Evolutionary conservation across 2,113 vertebrate species (phyloP), one percentile per base, ranked within the genome.

Genomic region (Anoura caudifer): DNA sequence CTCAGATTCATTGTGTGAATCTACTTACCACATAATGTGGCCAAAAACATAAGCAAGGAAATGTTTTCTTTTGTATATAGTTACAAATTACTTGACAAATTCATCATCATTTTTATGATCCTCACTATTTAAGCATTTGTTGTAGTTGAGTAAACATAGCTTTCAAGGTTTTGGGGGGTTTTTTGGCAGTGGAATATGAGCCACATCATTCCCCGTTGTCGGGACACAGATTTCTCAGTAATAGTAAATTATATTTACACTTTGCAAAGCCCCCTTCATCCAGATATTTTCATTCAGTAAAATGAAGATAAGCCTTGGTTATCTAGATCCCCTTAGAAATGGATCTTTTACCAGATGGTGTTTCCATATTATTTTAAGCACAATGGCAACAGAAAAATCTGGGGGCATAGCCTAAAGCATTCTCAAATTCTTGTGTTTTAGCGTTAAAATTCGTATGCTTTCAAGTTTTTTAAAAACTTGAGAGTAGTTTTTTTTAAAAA

Each of bases 321-420:
- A 69, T 72, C 31, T 28, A 43, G 86, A 83, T n/a, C 54, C 47
- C 9, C 56, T 59, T 56, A 77, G 50, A 86, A 76, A 87, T 52
- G 41, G n/a, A 70, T 90, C 61, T 73, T 85, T 92, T 88, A 36
- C 20, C 80, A 33, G 20, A 63, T 38, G 0, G 6, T 77, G 33
- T 93, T 86, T 94, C 92, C 22, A 31, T 90, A 88, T 82, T 95
- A 93, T 96, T 93, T 88, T 93, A 91, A 96, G 82, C 67, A 77
- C 38, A 90, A 65, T 72, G 26, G 13, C 70, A 72, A 70, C 41
- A 92, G 95, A 93, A 95, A 76, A 94, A 81, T 81, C 59, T 63
- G 56, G 61, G 63, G 52, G 41, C 7, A 26, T 59, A 63, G 43
- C 63, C 54, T 90, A 63, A 95, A 72, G 56, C 81, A 77, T 84